phyloP scores from a whole-genome alignment of 1,140 invertebrate species.

The Drosophila sucinea region DNA sequence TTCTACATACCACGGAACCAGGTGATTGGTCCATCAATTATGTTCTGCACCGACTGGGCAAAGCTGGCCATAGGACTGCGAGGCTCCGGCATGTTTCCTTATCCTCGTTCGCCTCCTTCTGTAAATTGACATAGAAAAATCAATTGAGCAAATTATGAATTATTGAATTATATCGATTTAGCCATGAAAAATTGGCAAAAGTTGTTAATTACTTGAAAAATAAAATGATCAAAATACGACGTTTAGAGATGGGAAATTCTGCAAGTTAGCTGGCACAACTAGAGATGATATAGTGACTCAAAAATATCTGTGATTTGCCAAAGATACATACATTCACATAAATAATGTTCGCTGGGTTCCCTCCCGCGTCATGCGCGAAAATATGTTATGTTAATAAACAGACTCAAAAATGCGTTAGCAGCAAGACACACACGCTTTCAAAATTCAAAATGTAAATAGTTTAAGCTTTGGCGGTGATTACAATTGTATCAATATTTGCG shows the following conservation, averaged over 20 bases:
- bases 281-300: too few species aligned
- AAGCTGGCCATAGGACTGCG: slow-evolving; percentile 84
- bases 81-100: slow-evolving; percentile 74
- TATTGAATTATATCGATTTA: not conserved
- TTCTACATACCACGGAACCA: slow-evolving; percentile 86
- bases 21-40: slow-evolving; percentile 86
- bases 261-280: too few species aligned
- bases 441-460: too few species aligned
- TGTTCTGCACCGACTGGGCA: slow-evolving; percentile 83
- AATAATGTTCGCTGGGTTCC: too few species aligned
- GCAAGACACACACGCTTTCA: too few species aligned
- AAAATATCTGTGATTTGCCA: too few species aligned
- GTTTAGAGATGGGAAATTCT: not conserved
- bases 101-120: slow-evolving; percentile 31
- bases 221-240: slow-evolving; percentile 6
- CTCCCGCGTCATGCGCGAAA: too few species aligned
- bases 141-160: not conserved
- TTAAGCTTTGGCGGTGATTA: too few species aligned
- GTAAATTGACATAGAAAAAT: not conserved
- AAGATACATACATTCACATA: too few species aligned
- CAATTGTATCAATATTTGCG: too few species aligned
- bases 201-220: slow-evolving; percentile 29
- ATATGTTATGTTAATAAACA: too few species aligned
- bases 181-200: not conserved
- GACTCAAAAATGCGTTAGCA: too few species aligned